Conservation (phyloP, 2,888 invertebrate species). For the Cenopis cana region DNA sequence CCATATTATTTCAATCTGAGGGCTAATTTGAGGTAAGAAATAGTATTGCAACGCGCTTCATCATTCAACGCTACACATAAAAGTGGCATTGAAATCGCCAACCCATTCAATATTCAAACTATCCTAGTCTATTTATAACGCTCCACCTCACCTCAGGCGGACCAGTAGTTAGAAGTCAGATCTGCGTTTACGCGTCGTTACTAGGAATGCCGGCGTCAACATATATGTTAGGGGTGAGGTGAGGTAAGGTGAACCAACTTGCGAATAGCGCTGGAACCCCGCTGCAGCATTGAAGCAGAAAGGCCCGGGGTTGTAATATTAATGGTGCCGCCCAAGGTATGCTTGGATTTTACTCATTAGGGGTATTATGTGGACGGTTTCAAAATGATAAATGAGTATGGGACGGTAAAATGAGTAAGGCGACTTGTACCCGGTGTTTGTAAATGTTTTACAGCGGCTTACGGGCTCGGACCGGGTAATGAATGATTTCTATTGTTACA, state of each 20-base stretch:
- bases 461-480: slow-evolving; percentile 51
- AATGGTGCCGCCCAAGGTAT: slow-evolving; percentile 80
- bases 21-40: slow-evolving; percentile 7
- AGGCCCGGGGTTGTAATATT: slow-evolving; percentile 73
- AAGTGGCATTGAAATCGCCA: slow-evolving; percentile 37
- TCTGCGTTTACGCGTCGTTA: background rate
- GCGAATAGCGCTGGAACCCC: slow-evolving; percentile 40
- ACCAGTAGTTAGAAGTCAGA: background rate
- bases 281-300: slow-evolving; percentile 55
- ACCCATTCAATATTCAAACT: slow-evolving; percentile 55
- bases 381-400: slow-evolving; percentile 80
- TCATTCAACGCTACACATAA: slow-evolving; percentile 23
- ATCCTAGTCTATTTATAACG: slow-evolving; percentile 39
- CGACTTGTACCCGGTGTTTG: slow-evolving; percentile 66
- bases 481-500: slow-evolving; percentile 27
- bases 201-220: background rate
- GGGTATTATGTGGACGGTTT: slow-evolving; percentile 79
- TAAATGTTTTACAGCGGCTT: slow-evolving; percentile 69
- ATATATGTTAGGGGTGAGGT: background rate
- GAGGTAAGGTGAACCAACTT: background rate
- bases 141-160: background rate
- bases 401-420: slow-evolving; percentile 67
- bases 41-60: slow-evolving; percentile 7
- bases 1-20: background rate
- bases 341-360: slow-evolving; percentile 84